Conservation (phyloP, 2,888 invertebrate genomes). For the Meteorus colon region DNA sequence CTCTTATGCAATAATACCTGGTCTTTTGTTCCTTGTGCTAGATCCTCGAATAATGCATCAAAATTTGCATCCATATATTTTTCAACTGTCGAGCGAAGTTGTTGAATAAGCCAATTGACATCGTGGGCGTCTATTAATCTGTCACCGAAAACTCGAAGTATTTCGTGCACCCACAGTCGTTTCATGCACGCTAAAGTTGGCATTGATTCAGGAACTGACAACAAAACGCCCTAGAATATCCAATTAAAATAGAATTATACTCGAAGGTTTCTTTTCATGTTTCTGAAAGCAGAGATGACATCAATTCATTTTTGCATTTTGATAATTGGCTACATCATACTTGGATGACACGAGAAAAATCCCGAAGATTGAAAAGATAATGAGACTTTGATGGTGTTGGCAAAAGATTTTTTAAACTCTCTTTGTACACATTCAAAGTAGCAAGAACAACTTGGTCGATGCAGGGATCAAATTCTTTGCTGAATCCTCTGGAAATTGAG, state of each 20-base stretch:
- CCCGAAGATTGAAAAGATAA: slow-evolving; percentile 94
- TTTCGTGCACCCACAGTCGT: slow-evolving; percentile 95
- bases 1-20: slow-evolving; percentile 35
- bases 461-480: slow-evolving; percentile 94
- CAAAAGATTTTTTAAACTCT: slow-evolving; percentile 85
- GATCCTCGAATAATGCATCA: slow-evolving; percentile 81
- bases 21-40: slow-evolving; percentile 71
- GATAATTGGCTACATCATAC: slow-evolving; percentile 70
- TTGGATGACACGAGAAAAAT: slow-evolving; percentile 94
- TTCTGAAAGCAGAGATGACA: too few species aligned
- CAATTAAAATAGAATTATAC: not conserved
- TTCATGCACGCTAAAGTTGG: slow-evolving; percentile 90
- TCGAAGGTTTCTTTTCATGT: too few species aligned
- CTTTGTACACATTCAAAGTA: slow-evolving; percentile 90
- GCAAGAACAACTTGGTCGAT: slow-evolving; percentile 91
- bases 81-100: slow-evolving; percentile 79
- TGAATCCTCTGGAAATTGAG: slow-evolving; percentile 80
- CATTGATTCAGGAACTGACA: slow-evolving; percentile 94
- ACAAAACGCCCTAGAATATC: slow-evolving; percentile 84
- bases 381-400: slow-evolving; percentile 96
- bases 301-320: not conserved
- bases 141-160: slow-evolving; percentile 93
- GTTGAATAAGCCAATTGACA: slow-evolving; percentile 85
- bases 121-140: slow-evolving; percentile 90
- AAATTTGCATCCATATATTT: slow-evolving; percentile 80